Evolutionary conservation across 2,888 invertebrate species (phyloP).

Genomic region (Lobophora halterata): DNA sequence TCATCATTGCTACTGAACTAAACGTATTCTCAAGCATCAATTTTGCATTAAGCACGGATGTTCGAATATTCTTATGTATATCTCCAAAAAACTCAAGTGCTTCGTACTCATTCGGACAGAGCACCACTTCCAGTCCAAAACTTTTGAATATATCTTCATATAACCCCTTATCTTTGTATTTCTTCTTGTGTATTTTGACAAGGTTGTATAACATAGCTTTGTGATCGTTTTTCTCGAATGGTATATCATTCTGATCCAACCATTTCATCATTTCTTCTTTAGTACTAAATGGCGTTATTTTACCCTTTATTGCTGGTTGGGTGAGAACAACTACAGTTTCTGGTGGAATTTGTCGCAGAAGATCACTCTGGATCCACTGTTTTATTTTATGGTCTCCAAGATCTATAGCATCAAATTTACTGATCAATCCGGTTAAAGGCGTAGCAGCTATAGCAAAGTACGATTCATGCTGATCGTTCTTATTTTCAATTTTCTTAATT

Average conservation of each 20-base stretch:
- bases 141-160: constrained; percentile 21
- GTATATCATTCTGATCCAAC: constrained; percentile 15
- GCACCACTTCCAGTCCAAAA: constrained; percentile 13
- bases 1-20: background rate
- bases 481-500: constrained; percentile 1
- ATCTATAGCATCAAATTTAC: background rate
- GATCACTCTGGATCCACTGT: constrained; percentile 14
- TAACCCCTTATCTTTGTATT: constrained; percentile 1
- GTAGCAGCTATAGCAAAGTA: constrained; percentile 18
- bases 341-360: constrained; percentile 9
- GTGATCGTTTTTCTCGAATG: constrained; percentile 4
- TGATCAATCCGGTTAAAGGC: constrained; percentile 7
- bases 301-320: constrained; percentile 4
- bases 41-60: background rate
- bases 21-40: constrained; percentile 2
- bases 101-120: constrained; percentile 12
- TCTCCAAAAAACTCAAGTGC: constrained; percentile 18
- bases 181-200: constrained; percentile 6
- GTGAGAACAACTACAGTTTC: constrained; percentile 11
- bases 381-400: constrained; percentile 1
- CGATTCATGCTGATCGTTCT: background rate
- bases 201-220: constrained; percentile 17
- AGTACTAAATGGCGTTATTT: constrained; percentile 1
- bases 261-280: constrained; percentile 11
- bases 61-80: background rate